Evolutionary conservation across 2,113 vertebrate genomes (phyloP), one percentile per base, ranked within the genome.

Genomic region (Alethe diademata): DNA sequence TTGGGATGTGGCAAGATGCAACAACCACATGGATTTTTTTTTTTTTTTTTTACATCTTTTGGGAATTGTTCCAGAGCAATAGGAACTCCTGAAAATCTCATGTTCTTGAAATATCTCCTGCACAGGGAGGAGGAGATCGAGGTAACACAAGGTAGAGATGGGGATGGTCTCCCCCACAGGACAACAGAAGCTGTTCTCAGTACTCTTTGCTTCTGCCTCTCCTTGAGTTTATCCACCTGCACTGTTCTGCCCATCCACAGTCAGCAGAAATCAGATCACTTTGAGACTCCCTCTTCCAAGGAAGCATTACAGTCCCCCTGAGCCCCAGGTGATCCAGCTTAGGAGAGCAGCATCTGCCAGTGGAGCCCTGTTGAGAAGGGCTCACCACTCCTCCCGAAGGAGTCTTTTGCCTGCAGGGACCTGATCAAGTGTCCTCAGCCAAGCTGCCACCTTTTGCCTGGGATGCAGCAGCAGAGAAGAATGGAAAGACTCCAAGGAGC

Each of bases 1-100:
- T 85, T 51, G 71, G 19, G 47, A 72, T 73, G 35, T 76, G 43
- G 38, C 45, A 66, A 79, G 64, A 61, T 45, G 48, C 25, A 70
- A 33, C 0, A 2, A 29, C 29, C 31, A n/a, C 0, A 0, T 10
- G 35, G 19, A 12, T 20, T 56, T 69, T 33, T 35, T 31, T 42
- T 42, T 40, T 40, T 69, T 72, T 40, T 35, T 45, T 74, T 47
- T 31, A n/a, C 53, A 38, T 81, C 42, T 90, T 75, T 72, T 53
- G 64, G 58, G 45, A 70, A 73, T 36, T 36, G 53, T 62, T 76
- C 58, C 42, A 72, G 48, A n/a, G 23, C 48, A 72, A 57, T 1
- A 70, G 45, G 18, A 85, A 78, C 13, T 19, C 40, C 57, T 58
- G 45, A 57, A 94, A 84, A 78, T 47, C 73, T 53, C 2, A 1